Evolutionary conservation across 2,113 vertebrate species (phyloP), one percentile per base, ranked within the genome.

Genomic region (Galbula dea): DNA sequence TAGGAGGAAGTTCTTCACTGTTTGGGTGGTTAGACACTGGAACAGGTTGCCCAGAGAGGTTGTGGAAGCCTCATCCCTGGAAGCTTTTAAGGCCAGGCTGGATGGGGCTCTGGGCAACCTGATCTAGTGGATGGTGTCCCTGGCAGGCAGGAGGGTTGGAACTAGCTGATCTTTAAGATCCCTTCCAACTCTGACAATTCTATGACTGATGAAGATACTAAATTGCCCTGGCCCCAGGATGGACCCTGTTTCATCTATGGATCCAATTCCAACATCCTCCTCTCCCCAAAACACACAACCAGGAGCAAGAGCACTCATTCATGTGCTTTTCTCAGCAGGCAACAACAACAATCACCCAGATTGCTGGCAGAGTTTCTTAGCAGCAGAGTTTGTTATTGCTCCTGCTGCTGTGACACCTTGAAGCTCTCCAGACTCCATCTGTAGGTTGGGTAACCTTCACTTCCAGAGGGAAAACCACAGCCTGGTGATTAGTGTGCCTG

Each of bases 261-360:
- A 34, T n/a, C 37, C 26, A 1, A 1, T 20, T 78, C 12, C 41
- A 24, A 30, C 41, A 62, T 19, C 23, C 19, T 11, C 15, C 27
- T 77, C 54, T 77, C 68, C 78, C 69, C 34, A 39, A 66, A 84
- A 66, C 11, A 34, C 19, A 11, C 0, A 0, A 8, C 12, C 49
- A 12, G 0, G 1, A n/a, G 26, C 17, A 43, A 30, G 12, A 62
- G 21, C 20, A 7, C 13, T 46, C 76, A 48, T 45, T 71, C 9
- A 1, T 1, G 34, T 1, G 0, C 2, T 29, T 29, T 29, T 32
- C 68, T 32, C 15, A 15, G 68, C 37, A 41, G 27, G 29, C 2
- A 37, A 16, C 26, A 48, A 48, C 20, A 39, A 22, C 62, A 36
- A 24, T 19, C 32, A 12, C 46, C 34, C 0, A 1, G 32, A 23